A percentile compares a stretch with the other conserved stretches of the same genome.
phyloP scores from a whole-genome alignment of 2,888 invertebrate species.

The Ophion costatus region DNA sequence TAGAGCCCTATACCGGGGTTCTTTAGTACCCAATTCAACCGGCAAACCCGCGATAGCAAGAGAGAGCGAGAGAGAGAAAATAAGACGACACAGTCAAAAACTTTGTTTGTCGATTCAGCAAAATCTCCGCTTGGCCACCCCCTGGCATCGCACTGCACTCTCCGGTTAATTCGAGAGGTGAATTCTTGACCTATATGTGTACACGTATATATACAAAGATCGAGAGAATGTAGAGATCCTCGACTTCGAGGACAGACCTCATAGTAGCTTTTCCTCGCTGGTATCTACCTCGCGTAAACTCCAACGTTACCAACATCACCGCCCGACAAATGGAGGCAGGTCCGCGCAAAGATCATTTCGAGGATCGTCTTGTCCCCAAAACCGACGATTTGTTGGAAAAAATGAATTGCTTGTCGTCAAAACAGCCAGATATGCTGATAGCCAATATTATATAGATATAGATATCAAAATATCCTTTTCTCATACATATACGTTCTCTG shows the following conservation, averaged over 20 bases:
- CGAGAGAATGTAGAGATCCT: too few species aligned
- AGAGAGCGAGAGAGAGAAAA: neutral
- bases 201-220: neutral
- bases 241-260: too few species aligned
- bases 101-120: slow-evolving; percentile 65
- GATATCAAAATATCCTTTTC: too few species aligned
- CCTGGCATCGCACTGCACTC: slow-evolving; percentile 43
- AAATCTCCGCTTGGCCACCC: slow-evolving; percentile 42
- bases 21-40: slow-evolving; percentile 3
- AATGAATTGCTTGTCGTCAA: too few species aligned
- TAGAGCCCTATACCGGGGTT: neutral
- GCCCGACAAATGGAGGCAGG: too few species aligned
- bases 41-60: slow-evolving; percentile 1
- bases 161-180: slow-evolving; percentile 63
- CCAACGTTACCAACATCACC: too few species aligned
- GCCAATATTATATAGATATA: neutral
- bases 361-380: too few species aligned
- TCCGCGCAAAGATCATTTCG: too few species aligned
- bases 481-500: neutral
- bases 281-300: too few species aligned
- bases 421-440: too few species aligned
- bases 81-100: slow-evolving; percentile 40
- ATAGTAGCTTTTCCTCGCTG: too few species aligned
- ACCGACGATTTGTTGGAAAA: too few species aligned
- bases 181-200: slow-evolving; percentile 18